Base-by-base conservation (phyloP, 2,113 vertebrate genomes). In the Myodes glareolus region DNA sequence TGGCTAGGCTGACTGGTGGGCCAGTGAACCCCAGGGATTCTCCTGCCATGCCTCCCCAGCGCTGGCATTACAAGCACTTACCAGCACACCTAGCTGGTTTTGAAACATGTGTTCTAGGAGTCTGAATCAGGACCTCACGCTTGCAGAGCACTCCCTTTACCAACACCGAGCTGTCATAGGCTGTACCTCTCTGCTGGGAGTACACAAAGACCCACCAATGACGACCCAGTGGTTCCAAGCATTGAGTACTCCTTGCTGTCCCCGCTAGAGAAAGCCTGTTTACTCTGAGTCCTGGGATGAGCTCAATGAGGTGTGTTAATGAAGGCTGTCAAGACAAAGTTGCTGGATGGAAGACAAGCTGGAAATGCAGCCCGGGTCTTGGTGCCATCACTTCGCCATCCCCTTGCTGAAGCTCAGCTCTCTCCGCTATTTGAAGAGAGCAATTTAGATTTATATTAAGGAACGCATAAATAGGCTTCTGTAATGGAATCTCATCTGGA, bases 401-500 rank as follows among this genome's bases (percentile, higher is more conserved):
- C 77, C 61, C 84, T 93, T 47, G 55, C 70, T 68, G 88, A 96
- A 89, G 95, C 96, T 58, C 3, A 77, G 97, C 94, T 86, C 92
- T 94, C 76, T 95, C 94, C 88, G 95, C 94, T 97, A 97, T 98
- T 97, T 97, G 96, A 97, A 97, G 96, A 97, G 85, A 94, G 96
- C 96, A 96, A 97, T 98, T 98, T 97, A 82, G 96, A 93, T 97
- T 97, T 98, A 97, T 96, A 97, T 98, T 97, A 96, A 97, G 96
- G 95, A 77, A 90, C 90, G 95, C 95, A 97, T 97, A 98, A 96
- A 95, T 96, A 97, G 67, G 93, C 90, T 96, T 90, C 78, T 7
- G 92, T 97, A 97, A 97, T 96, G 97, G 96, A 96, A 88, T 93
- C 97, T 97, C 95, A 95, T 97, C 95, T 91, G 77, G 92, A 97